A percentile compares a stretch with the other conserved stretches of the same genome.
phyloP scores from a whole-genome alignment of 2,797 vertebrate genomes.

The Ara ararauna region DNA sequence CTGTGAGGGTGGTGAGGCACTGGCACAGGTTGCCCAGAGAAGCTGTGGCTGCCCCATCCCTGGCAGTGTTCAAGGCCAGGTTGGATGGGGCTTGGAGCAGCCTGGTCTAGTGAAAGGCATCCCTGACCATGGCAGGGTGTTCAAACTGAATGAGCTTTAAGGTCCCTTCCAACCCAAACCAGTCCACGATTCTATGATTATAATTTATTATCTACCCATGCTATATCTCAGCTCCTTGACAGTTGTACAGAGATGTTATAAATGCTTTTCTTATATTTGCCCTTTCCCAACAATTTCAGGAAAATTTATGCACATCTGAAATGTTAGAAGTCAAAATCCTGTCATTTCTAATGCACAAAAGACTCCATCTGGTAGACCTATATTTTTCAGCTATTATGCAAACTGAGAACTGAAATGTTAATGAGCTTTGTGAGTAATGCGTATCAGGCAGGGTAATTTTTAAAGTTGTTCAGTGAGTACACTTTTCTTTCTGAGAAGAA shows the following conservation, averaged over 20 bases:
- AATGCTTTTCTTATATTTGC: neutral
- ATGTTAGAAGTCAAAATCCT: conserved; percentile 50
- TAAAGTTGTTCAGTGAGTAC: conserved; percentile 55
- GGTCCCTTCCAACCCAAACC: neutral
- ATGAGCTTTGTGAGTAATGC: conserved; percentile 70
- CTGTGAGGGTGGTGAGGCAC: neutral
- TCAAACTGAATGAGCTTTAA: neutral
- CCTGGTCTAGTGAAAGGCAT: neutral
- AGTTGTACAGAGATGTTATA: neutral
- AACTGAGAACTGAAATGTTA: conserved; percentile 69
- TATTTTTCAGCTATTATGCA: conserved; percentile 71
- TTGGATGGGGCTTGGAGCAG: neutral
- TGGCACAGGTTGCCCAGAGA: no score
- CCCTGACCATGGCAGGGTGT: accelerated
- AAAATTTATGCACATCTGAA: conserved; percentile 18
- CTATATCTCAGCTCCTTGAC: neutral
- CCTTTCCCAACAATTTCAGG: conserved; percentile 40
- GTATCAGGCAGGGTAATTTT: conserved; percentile 60
- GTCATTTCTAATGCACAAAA: conserved; percentile 46
- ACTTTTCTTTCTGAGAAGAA: conserved; percentile 68
- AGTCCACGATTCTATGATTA: neutral
- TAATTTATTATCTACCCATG: neutral
- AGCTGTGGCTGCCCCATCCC: neutral
- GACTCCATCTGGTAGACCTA: conserved; percentile 54
- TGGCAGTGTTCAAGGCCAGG: neutral